Evolutionary conservation across 2,888 invertebrate species (phyloP), one percentile per base, ranked within the genome.

Genomic region (Tridacna gigas): DNA sequence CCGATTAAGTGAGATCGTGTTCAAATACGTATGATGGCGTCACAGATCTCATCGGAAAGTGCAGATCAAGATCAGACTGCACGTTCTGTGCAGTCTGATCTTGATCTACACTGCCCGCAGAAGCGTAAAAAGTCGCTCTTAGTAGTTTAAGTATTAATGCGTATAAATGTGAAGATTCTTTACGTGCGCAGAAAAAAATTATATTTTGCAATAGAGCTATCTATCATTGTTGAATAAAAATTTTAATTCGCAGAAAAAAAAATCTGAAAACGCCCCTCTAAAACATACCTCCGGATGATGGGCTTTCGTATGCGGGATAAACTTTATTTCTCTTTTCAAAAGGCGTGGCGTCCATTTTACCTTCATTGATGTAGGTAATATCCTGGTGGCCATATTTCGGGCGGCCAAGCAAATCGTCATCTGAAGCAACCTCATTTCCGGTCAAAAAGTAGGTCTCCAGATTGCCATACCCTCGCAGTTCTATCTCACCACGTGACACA

Each of bases 401-500:
- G 37, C 86, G 74, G 13, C 88, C 89, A 22, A 82, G 56, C 22
- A 89, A 63, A 28, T 90, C 88, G 20, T 90, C 89, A 20, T 84
- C 82, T 28, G 89, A 79, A 0, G 83, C 87, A 0, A 60, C 74
- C 12, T 88, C 86, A 26, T 91, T 91, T 63, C 73, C 77, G 26
- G 87, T 45, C n/a, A 92, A 80, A 77, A 87, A 90, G 82, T 87
- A 91, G 0, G 92, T 91, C 61, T 86, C 84, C 63, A 92, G 79
- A 1, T 82, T 74, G 0, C 91, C 91, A 15, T 81, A 82, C 3
- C 91, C 91, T 15, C 90, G 82, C 7, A 92, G 75, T 37, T 92
- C 91, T 20, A 90, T 88, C 47, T 86, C 77, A 5, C 92, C 92
- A 26, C 92, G 86, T n/a, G 88, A 88, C 81, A 90, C 89, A 37